phyloP scores from a whole-genome alignment of 2,888 invertebrate species.

The Orthosia cruda region DNA sequence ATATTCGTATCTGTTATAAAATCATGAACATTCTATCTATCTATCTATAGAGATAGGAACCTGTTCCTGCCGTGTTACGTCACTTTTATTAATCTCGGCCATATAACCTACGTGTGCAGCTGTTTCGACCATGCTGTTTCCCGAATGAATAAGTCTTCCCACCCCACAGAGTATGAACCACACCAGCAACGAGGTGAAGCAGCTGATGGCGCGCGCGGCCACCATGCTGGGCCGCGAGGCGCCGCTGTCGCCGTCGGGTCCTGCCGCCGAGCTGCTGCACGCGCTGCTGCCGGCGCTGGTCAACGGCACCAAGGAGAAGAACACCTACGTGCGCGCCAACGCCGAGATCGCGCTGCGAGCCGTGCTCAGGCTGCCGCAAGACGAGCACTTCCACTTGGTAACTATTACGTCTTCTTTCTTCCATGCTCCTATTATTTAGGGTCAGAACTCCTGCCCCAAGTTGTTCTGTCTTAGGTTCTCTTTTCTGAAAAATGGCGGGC shows the following conservation, averaged over 20 bases:
- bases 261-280: conserved; percentile 93
- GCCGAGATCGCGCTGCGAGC: conserved; percentile 98
- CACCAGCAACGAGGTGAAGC: conserved; percentile 98
- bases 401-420: neutral
- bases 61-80: too few relatives aligned
- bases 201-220: conserved; percentile 96
- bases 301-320: conserved; percentile 99
- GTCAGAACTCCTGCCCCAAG: too few relatives aligned
- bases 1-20: too few relatives aligned
- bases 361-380: conserved; percentile 95
- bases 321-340: conserved; percentile 98
- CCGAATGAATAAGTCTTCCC: too few relatives aligned
- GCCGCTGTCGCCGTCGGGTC: conserved; percentile 52
- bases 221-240: conserved; percentile 94
- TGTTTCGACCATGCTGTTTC: neutral
- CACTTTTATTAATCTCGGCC: neutral
- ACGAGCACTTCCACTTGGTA: conserved; percentile 94
- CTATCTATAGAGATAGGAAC: too few relatives aligned
- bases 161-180: conserved; percentile 96
- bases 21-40: too few relatives aligned
- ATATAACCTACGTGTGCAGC: neutral
- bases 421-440: too few relatives aligned
- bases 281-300: conserved; percentile 97
- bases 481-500: too few relatives aligned
- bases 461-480: too few relatives aligned